Evolutionary conservation across 2,888 invertebrate genomes (phyloP).

Genomic region (Dysmachus trigonus): DNA sequence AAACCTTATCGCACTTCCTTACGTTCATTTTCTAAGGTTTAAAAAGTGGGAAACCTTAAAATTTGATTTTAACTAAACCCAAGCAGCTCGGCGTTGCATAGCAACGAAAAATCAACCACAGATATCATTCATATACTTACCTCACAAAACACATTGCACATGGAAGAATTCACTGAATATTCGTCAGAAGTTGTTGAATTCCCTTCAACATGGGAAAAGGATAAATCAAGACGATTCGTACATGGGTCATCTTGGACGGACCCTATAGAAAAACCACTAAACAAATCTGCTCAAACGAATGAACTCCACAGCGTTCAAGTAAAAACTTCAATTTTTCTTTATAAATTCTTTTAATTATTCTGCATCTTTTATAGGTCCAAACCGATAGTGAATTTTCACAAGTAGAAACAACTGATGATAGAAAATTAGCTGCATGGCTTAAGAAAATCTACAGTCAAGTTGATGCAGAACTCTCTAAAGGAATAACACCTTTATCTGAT

Average conservation of each 20-base stretch:
- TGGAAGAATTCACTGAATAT: constrained; percentile 63
- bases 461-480: constrained; percentile 64
- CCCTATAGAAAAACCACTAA: constrained; percentile 52
- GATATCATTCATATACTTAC: neutral
- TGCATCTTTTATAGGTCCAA: constrained; percentile 59
- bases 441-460: constrained; percentile 65
- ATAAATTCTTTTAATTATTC: neutral
- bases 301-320: constrained; percentile 52
- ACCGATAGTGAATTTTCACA: constrained; percentile 56
- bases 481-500: constrained; percentile 56
- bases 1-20: no score
- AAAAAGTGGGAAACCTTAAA: no score
- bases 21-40: no score
- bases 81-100: neutral
- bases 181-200: constrained; percentile 66
- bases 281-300: constrained; percentile 55
- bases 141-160: neutral
- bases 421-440: constrained; percentile 65
- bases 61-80: neutral
- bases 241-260: constrained; percentile 58
- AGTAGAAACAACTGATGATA: constrained; percentile 58
- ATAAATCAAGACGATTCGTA: constrained; percentile 59
- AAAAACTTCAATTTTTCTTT: neutral
- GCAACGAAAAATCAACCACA: neutral
- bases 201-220: constrained; percentile 64